Evolutionary conservation across 1,140 invertebrate genomes (phyloP).

Genomic region (Cydia fagiglandana): DNA sequence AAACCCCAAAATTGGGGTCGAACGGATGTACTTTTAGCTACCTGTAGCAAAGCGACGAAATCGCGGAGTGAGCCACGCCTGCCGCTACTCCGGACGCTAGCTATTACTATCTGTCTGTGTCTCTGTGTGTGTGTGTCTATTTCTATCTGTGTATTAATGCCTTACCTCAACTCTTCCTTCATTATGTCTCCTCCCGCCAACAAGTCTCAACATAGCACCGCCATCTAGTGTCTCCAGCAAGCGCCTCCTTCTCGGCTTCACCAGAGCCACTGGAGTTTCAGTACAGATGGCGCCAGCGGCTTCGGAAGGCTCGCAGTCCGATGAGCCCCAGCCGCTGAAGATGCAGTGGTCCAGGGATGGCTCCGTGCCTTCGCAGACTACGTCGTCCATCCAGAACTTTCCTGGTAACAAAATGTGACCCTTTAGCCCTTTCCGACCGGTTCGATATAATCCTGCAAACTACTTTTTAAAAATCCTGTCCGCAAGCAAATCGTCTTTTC

Average conservation of each 20-base stretch:
- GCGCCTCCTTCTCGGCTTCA: constrained; percentile 50
- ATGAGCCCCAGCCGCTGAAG: constrained; percentile 90
- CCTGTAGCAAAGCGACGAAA: no score
- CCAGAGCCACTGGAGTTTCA: constrained; percentile 42
- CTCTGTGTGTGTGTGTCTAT: no score
- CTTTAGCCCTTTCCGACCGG: no score
- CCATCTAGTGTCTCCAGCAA: constrained; percentile 70
- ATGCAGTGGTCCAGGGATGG: constrained; percentile 84
- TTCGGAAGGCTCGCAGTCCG: constrained; percentile 88
- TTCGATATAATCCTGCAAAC: no score
- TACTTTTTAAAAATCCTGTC: no score
- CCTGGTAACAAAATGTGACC: constrained; percentile 76
- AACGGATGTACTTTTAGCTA: no score
- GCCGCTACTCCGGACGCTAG: no score
- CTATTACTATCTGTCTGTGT: no score
- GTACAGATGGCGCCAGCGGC: constrained; percentile 90
- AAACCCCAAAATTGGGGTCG: no score
- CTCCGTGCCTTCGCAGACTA: constrained; percentile 91
- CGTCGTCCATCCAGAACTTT: constrained; percentile 93
- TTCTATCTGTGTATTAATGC: constrained; percentile 83
- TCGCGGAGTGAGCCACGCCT: no score
- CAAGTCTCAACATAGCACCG: constrained; percentile 77
- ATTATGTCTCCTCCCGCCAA: constrained; percentile 81
- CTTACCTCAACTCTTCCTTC: constrained; percentile 92
- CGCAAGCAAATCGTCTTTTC: no score